These are phyloP conservation scores for Trichogramma dendrolimi DNA, from an alignment of 2,888 invertebrate species.

Conservation along the genomic window DNA sequence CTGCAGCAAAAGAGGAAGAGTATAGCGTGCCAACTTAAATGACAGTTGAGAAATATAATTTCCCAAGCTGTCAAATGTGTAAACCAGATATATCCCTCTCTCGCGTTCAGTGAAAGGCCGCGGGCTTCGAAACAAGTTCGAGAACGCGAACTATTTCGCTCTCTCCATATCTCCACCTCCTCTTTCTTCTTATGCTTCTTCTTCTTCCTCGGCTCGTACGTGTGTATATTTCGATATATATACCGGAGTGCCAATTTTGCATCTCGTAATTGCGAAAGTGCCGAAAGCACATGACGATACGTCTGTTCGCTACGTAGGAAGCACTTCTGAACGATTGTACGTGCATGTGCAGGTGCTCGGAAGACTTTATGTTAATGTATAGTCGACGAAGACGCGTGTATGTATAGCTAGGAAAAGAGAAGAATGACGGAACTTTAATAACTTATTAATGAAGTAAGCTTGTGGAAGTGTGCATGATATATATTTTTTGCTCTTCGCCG, in stretches of 20 bases:
- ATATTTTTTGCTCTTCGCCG: no score
- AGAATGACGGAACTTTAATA: no score
- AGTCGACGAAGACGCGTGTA: no score
- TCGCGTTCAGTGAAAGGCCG: neutral
- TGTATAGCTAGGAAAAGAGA: no score
- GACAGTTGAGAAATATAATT: constrained; percentile 50
- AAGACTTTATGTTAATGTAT: no score
- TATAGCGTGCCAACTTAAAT: constrained; percentile 44
- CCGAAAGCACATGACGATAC: constrained; percentile 4
- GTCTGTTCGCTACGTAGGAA: neutral
- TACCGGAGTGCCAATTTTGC: constrained; percentile 8
- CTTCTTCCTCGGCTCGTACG: no score
- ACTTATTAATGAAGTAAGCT: no score
- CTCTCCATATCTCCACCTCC: no score
- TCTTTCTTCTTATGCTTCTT: neutral
- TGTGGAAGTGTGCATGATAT: no score
- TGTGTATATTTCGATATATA: neutral
- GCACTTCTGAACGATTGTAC: no score
- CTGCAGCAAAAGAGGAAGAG: constrained; percentile 19
- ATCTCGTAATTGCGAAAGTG: constrained; percentile 14
- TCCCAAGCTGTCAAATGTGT: constrained; percentile 46
- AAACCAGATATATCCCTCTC: constrained; percentile 28
- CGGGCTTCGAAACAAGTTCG: neutral
- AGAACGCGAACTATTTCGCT: constrained; percentile 7
- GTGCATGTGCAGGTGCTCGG: no score